Evolutionary conservation across 2,113 vertebrate species (phyloP).

Genomic region (Platichthys flesus): DNA sequence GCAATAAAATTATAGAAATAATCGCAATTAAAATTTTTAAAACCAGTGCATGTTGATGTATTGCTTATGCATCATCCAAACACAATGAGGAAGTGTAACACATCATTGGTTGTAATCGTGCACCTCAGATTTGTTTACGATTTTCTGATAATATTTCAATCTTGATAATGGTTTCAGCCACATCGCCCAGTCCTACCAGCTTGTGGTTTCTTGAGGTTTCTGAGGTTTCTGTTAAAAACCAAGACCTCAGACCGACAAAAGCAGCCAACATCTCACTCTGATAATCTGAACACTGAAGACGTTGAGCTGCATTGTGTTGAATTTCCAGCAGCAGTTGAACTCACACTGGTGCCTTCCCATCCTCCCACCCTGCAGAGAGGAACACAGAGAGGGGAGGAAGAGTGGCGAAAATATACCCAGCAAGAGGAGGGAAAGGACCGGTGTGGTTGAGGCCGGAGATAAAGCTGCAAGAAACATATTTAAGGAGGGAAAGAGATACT

Average conservation of each 20-base stretch:
- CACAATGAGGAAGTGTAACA: too few relatives aligned
- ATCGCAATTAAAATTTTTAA: too few relatives aligned
- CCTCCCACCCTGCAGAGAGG: slow-evolving; percentile 44
- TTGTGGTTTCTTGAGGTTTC: too few relatives aligned
- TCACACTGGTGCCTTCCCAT: slow-evolving; percentile 38
- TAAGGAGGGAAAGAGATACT: slow-evolving; percentile 3
- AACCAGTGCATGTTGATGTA: too few relatives aligned
- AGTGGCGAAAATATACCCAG: slow-evolving; percentile 21
- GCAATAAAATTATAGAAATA: too few relatives aligned
- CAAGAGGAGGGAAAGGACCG: slow-evolving; percentile 5
- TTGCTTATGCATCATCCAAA: too few relatives aligned
- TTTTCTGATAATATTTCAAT: background rate
- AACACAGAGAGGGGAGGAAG: slow-evolving; percentile 28
- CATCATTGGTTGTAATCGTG: too few relatives aligned
- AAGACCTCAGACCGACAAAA: too few relatives aligned
- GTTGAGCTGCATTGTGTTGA: slow-evolving; percentile 18
- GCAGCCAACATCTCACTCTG: background rate
- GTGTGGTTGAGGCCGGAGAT: slow-evolving; percentile 16
- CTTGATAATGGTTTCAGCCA: too few relatives aligned
- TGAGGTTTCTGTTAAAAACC: too few relatives aligned
- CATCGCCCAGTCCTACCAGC: too few relatives aligned
- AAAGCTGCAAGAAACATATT: slow-evolving; percentile 9
- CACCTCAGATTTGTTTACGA: background rate
- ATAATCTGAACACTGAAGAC: background rate
- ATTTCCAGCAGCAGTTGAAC: slow-evolving; percentile 41